phyloP scores from a whole-genome alignment of 2,888 invertebrate genomes.

The Neelides folsomi region DNA sequence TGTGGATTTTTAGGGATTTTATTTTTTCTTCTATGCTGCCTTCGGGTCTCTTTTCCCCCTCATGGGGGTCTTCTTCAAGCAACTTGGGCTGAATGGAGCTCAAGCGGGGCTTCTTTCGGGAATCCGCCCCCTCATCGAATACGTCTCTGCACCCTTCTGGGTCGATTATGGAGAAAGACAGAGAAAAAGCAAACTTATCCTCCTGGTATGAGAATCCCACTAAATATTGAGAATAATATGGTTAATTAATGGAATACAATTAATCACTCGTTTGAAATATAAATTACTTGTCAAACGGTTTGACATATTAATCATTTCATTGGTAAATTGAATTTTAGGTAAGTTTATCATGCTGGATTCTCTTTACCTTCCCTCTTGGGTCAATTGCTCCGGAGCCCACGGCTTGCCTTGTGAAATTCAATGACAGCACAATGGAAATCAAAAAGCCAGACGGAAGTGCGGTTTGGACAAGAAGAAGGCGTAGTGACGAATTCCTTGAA shows the following conservation, averaged over 20 bases:
- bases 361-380: conserved; percentile 89
- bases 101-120: conserved; percentile 92
- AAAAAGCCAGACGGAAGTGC: conserved; percentile 18
- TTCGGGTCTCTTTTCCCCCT: conserved; percentile 96
- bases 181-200: conserved; percentile 18
- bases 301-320: no score
- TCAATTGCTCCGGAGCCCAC: conserved; percentile 89
- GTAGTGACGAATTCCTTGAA: not conserved
- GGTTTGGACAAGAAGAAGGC: no score
- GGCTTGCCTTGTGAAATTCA: conserved; percentile 58
- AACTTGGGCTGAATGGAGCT: conserved; percentile 96
- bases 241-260: no score
- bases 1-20: conserved; percentile 53
- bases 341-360: conserved; percentile 61
- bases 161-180: conserved; percentile 80
- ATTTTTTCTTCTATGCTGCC: conserved; percentile 98
- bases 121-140: conserved; percentile 91
- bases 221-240: not conserved
- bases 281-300: no score
- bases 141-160: conserved; percentile 95
- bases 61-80: conserved; percentile 98
- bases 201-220: not conserved
- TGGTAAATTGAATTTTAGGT: not conserved
- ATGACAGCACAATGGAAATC: conserved; percentile 43
- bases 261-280: no score